Evolutionary conservation across 2,888 invertebrate species (phyloP).

Genomic region (Marronus borbonicus): DNA sequence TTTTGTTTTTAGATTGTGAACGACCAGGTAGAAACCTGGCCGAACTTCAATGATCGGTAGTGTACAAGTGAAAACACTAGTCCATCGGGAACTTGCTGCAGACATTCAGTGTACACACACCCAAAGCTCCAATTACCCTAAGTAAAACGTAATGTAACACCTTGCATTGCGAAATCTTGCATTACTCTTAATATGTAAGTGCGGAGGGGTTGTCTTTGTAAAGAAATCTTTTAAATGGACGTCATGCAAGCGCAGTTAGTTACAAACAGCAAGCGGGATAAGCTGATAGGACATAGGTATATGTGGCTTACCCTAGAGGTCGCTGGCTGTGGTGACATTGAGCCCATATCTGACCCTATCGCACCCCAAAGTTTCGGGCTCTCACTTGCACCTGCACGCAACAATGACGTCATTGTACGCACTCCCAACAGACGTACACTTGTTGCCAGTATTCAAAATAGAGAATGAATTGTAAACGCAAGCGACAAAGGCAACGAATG

Average conservation of each 20-base stretch:
- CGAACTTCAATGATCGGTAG: too few relatives aligned
- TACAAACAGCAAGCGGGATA: conserved; percentile 63
- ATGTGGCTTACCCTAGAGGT: conserved; percentile 77
- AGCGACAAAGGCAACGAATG: conserved; percentile 56
- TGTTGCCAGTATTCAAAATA: conserved; percentile 33
- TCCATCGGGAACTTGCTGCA: too few relatives aligned
- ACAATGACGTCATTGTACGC: conserved; percentile 70
- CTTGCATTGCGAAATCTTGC: conserved; percentile 4
- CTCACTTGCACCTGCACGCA: conserved; percentile 73
- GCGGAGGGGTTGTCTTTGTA: not conserved
- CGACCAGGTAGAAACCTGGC: too few relatives aligned
- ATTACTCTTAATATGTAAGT: not conserved
- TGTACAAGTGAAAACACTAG: too few relatives aligned
- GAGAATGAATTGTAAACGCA: not conserved
- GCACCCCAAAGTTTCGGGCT: conserved; percentile 74
- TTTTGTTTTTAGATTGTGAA: too few relatives aligned
- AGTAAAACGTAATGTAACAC: not conserved
- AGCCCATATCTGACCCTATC: conserved; percentile 72
- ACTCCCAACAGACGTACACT: conserved; percentile 71
- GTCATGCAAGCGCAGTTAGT: conserved; percentile 62
- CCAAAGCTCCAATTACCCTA: too few relatives aligned
- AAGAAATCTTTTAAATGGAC: conserved; percentile 17
- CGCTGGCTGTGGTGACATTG: conserved; percentile 72
- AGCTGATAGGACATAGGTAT: conserved; percentile 58
- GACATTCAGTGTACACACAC: too few relatives aligned